phyloP scores from a whole-genome alignment of 2,113 vertebrate genomes.

The Carassius auratus region DNA sequence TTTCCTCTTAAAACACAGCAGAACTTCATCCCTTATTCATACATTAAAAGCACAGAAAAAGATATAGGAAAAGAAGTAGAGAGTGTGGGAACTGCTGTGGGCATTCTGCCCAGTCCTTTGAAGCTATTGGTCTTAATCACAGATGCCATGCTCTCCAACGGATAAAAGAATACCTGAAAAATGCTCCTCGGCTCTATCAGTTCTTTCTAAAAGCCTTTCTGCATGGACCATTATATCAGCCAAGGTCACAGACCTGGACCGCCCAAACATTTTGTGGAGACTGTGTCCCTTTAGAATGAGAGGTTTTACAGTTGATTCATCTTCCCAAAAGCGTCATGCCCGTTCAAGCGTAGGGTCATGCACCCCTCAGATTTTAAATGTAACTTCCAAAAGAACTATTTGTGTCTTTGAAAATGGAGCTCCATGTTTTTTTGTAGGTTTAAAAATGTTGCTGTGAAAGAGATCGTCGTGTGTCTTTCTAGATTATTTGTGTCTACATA shows the following conservation, averaged over 20 bases:
- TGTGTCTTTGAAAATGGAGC: no score
- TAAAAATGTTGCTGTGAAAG: neutral
- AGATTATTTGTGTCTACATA: no score
- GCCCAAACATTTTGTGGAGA: neutral
- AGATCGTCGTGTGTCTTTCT: neutral
- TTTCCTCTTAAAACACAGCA: conserved; percentile 27
- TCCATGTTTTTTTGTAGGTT: no score
- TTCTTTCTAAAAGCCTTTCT: conserved; percentile 6
- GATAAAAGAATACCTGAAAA: neutral
- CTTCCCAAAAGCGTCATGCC: neutral
- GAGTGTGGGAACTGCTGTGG: neutral
- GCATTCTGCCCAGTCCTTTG: neutral
- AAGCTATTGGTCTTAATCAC: conserved; percentile 24
- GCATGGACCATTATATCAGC: neutral
- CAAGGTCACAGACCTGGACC: conserved; percentile 13
- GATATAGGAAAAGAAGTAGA: neutral
- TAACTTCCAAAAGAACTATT: neutral
- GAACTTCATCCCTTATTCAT: conserved; percentile 9
- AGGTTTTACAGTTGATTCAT: neutral
- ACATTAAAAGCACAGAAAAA: neutral
- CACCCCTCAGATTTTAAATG: neutral
- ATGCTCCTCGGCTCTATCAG: neutral
- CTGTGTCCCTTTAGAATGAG: neutral
- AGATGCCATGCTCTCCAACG: neutral
- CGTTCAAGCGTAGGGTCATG: neutral